phyloP scores from a whole-genome alignment of 37 sponge, comb jelly and placozoan genomes.

The Crambe crambe region DNA sequence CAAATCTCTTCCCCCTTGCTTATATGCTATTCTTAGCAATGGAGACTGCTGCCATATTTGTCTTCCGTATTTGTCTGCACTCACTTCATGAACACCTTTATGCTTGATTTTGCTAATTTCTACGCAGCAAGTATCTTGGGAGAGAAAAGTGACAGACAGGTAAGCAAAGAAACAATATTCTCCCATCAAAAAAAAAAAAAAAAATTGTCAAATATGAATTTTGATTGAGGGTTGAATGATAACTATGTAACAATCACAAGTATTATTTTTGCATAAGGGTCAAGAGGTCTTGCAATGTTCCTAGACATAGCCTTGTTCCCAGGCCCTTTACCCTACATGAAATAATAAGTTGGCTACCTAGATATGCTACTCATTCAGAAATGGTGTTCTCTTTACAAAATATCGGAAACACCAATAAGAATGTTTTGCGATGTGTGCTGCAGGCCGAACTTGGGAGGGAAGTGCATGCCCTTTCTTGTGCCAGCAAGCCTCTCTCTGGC shows the following conservation, averaged over 20 bases:
- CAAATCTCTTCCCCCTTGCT: neutral
- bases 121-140: constrained; percentile 38
- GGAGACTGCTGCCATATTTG: constrained; percentile 79
- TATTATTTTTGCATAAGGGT: too few species aligned
- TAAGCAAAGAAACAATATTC: neutral
- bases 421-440: neutral
- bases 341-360: too few species aligned
- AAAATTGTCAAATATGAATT: neutral
- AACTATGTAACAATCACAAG: too few species aligned
- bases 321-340: too few species aligned
- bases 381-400: neutral
- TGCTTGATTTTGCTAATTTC: constrained; percentile 35
- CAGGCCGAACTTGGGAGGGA: constrained; percentile 80
- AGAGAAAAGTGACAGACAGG: constrained; percentile 47
- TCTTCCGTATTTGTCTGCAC: constrained; percentile 53
- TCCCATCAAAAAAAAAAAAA: neutral
- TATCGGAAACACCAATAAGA: too few species aligned
- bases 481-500: constrained; percentile 72
- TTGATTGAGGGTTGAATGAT: too few species aligned
- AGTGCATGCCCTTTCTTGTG: constrained; percentile 85
- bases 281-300: too few species aligned
- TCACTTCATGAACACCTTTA: constrained; percentile 37
- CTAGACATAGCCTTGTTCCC: too few species aligned
- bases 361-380: neutral
- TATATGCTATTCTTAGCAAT: constrained; percentile 54